Evolutionary conservation across 2,113 vertebrate genomes (phyloP).

Genomic region (Sebastes fasciatus): DNA sequence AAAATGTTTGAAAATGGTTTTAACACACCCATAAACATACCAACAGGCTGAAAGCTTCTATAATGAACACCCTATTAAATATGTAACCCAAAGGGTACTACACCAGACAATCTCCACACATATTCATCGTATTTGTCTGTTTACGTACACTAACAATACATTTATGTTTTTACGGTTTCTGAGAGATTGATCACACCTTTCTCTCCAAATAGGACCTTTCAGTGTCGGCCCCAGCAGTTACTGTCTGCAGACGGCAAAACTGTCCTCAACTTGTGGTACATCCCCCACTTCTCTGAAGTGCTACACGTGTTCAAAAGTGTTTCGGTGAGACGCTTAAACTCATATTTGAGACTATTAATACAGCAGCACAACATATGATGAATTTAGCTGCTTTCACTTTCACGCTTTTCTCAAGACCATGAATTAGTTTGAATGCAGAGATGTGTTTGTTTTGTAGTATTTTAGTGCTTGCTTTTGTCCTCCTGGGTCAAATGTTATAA

Average conservation of each 20-base stretch:
- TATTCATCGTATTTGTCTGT: not conserved
- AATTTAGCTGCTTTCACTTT: not conserved
- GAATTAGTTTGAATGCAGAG: not conserved
- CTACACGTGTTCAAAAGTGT: slow-evolving; percentile 84
- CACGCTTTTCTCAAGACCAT: not conserved
- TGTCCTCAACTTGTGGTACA: slow-evolving; percentile 85
- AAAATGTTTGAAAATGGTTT: not conserved
- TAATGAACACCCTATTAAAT: not conserved
- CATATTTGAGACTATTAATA: not conserved
- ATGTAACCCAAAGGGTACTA: not conserved
- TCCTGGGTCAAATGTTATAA: not conserved
- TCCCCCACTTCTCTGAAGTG: slow-evolving; percentile 81
- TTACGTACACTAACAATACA: not conserved
- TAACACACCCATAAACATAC: not conserved
- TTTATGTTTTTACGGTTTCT: not conserved
- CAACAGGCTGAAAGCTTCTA: not conserved
- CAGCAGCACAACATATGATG: not conserved
- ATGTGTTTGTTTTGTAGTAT: not conserved
- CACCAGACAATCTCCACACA: not conserved
- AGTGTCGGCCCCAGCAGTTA: slow-evolving; percentile 57
- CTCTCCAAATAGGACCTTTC: slow-evolving; percentile 68
- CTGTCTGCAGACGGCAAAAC: slow-evolving; percentile 78
- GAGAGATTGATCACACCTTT: not conserved
- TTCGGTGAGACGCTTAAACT: slow-evolving; percentile 71
- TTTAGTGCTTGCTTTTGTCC: not conserved